Base-by-base conservation (phyloP, 2,888 invertebrate genomes). In the Ormia ochracea region DNA sequence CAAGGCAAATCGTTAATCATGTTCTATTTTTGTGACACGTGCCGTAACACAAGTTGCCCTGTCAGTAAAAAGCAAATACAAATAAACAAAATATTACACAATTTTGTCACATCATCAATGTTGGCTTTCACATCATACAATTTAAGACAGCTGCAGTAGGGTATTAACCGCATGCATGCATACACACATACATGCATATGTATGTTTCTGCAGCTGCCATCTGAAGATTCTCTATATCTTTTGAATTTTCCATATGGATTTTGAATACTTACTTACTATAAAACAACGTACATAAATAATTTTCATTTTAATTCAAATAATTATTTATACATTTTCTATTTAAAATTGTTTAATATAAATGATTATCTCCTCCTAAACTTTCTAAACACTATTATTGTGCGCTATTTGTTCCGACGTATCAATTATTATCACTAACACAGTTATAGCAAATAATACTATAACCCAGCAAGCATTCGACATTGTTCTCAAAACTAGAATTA, bases 11-110 rank as follows among this genome's bases (percentile, higher is more conserved):
- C 61, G 61, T 76, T 76, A 69, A 69, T 75, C 68, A 68, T 75
- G 45, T 68, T 76, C 76, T 76, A 69, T 76, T 76, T 69, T 69
- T 56, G 19, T 56, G 76, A 76, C 68, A 76, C 68, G 76, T 69
- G 76, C 63, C 76, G 48, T 58, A 45, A 45, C 45, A 69, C 54
- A 36, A 54, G 43, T 54, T 68, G 45, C 54, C 21, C 23, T 21
- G 33, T 33, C 36, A 65, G 17, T 33, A 52, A 31, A 19, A 10
- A 6, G 19, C 19, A 21, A 36, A 31, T 31, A 45, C 43, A 45
- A 45, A 28, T 28, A 59, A 23, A 61, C 14, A 41, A 38, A 19
- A 41, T 70, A 38, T 12, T 36, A 26, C 14, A 52, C 14, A 66
- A 66, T 66, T 58, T 19, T 66, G 66, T 58, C 74, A 52, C 58